These are phyloP conservation scores for Microchrysa polita DNA, from an alignment of 2,888 invertebrate species.

Conservation along the genomic window DNA sequence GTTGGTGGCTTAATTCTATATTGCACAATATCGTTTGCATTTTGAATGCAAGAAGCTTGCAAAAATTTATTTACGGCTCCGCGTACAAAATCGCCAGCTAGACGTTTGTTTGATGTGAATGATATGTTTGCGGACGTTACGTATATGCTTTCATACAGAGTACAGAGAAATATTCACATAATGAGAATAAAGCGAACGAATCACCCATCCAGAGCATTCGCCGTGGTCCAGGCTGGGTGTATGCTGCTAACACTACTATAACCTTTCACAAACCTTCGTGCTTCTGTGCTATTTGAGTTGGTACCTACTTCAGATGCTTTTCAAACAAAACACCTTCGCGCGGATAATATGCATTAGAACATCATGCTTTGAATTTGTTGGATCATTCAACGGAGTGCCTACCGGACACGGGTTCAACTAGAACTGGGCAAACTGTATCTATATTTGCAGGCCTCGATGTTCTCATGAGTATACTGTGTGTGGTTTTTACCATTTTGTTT, in stretches of 20 bases:
- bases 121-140: slow-evolving; percentile 7
- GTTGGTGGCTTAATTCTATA: background rate
- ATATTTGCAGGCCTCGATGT: too few species aligned
- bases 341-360: background rate
- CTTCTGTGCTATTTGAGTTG: slow-evolving; percentile 8
- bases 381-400: too few species aligned
- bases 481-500: too few species aligned
- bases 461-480: too few species aligned
- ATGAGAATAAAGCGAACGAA: background rate
- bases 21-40: background rate
- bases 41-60: background rate
- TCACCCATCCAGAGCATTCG: too few species aligned
- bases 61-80: slow-evolving; percentile 27
- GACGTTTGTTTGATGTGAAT: slow-evolving; percentile 32
- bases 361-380: too few species aligned
- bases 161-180: too few species aligned
- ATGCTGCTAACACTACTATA: background rate
- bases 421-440: too few species aligned
- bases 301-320: too few species aligned
- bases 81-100: background rate
- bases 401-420: too few species aligned
- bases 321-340: slow-evolving; percentile 11
- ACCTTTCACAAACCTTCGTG: slow-evolving; percentile 13
- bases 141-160: background rate
- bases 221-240: slow-evolving; percentile 3